These are phyloP conservation scores for Lysandra bellargus DNA, from an alignment of 2,888 invertebrate species.

Conservation along the genomic window DNA sequence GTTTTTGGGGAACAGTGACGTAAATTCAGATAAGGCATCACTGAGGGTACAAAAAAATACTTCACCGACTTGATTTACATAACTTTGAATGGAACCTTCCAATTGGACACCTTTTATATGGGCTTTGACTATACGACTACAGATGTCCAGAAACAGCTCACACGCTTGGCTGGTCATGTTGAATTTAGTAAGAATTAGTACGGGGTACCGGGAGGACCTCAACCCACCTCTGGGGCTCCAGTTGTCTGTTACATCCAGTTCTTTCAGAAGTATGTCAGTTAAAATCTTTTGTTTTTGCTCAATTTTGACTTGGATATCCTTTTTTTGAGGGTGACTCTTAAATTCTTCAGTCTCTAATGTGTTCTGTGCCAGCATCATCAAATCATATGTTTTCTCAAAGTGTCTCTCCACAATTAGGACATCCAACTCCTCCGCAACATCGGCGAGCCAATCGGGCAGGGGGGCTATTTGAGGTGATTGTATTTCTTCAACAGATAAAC, in stretches of 20 bases:
- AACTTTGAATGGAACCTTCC: conserved; percentile 89
- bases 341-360: conserved; percentile 65
- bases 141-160: conserved; percentile 89
- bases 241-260: conserved; percentile 93
- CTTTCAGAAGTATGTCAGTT: conserved; percentile 93
- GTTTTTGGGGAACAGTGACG: conserved; percentile 88
- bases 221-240: conserved; percentile 95
- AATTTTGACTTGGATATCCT: conserved; percentile 77
- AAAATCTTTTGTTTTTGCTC: conserved; percentile 87
- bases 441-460: conserved; percentile 92
- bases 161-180: conserved; percentile 86
- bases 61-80: conserved; percentile 89
- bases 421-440: conserved; percentile 96
- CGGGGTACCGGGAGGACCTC: conserved; percentile 90
- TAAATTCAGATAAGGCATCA: conserved; percentile 83
- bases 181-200: conserved; percentile 90
- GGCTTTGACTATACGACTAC: conserved; percentile 89
- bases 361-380: conserved; percentile 83
- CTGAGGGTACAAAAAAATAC: conserved; percentile 91
- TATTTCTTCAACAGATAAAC: conserved; percentile 70
- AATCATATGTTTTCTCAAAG: conserved; percentile 93
- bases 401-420: conserved; percentile 97
- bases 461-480: conserved; percentile 65
- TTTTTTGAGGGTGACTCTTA: conserved; percentile 63
- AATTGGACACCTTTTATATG: conserved; percentile 89